phyloP scores from a whole-genome alignment of 2,113 vertebrate species.

The Python bivittatus region DNA sequence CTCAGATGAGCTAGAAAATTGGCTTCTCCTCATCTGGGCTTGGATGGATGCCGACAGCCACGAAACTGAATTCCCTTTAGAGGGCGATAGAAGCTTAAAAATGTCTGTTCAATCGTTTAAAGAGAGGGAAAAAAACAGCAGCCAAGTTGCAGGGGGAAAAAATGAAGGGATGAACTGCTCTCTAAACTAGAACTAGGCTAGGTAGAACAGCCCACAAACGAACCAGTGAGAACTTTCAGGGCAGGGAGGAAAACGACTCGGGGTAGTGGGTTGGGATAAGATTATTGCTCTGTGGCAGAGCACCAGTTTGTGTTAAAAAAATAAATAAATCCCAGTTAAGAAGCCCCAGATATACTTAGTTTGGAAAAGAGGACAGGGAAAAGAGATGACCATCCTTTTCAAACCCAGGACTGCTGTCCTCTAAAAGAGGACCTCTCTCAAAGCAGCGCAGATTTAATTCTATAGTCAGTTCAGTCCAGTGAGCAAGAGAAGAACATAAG shows the following conservation, averaged over 20 bases:
- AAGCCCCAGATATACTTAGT: too few species aligned
- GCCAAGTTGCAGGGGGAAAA: background rate
- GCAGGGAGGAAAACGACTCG: background rate
- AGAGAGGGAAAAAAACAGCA: background rate
- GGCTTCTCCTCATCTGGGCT: background rate
- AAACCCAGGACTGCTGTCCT: too few species aligned
- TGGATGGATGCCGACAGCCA: background rate
- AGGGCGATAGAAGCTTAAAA: constrained; percentile 61
- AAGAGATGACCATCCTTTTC: too few species aligned
- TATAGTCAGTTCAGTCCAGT: background rate
- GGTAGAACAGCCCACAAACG: background rate
- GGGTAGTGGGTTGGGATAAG: background rate
- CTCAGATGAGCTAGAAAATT: background rate
- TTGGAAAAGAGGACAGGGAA: too few species aligned
- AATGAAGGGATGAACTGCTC: background rate
- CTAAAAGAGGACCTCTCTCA: too few species aligned
- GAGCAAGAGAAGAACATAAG: background rate
- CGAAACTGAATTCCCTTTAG: constrained; percentile 48
- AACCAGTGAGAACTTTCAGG: background rate
- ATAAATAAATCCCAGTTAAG: too few species aligned
- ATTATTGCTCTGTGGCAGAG: background rate
- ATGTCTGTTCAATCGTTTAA: background rate
- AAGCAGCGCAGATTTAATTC: background rate
- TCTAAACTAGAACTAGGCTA: too few species aligned
- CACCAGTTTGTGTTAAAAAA: background rate